phyloP scores from a whole-genome alignment of 2,113 vertebrate species.

The Eulacestoma nigropectus region DNA sequence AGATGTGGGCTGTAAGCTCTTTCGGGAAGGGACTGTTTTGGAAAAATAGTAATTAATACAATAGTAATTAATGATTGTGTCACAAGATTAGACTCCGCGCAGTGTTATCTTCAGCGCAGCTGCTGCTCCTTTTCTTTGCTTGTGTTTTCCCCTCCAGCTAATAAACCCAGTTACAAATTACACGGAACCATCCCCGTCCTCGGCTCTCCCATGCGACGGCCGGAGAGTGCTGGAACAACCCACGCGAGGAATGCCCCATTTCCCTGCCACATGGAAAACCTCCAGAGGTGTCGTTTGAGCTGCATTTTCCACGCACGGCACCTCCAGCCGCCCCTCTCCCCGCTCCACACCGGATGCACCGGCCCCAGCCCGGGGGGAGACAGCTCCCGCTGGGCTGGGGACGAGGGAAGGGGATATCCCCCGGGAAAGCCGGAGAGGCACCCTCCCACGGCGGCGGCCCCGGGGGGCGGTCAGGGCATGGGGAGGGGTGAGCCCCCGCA shows the following conservation, averaged over 20 bases:
- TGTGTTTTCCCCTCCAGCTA: slow-evolving; percentile 20
- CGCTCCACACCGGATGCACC: not conserved
- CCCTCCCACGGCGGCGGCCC: not conserved
- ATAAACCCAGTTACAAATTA: not conserved
- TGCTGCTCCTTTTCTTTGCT: slow-evolving; percentile 31
- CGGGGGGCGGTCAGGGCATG: not conserved
- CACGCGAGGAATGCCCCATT: not conserved
- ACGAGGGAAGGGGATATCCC: not conserved
- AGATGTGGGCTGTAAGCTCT: slow-evolving; percentile 30
- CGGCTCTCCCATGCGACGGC: not conserved
- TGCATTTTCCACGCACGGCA: not conserved
- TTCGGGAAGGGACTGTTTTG: slow-evolving; percentile 14
- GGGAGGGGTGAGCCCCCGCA: not conserved
- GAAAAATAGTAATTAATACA: slow-evolving; percentile 55
- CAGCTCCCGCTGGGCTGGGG: not conserved
- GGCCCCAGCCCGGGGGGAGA: not conserved
- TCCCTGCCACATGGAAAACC: not conserved
- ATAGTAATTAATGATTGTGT: slow-evolving; percentile 57
- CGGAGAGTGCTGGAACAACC: not conserved
- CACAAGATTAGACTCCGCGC: slow-evolving; percentile 22
- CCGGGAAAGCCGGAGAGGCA: not conserved
- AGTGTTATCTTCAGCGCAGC: slow-evolving; percentile 41
- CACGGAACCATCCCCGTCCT: not conserved
- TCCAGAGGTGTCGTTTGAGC: not conserved
- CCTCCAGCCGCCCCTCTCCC: not conserved